A percentile compares a stretch with the other conserved stretches of the same genome.
These are phyloP conservation scores for Spheniscus humboldti DNA, from an alignment of 2,797 vertebrate genomes.

Conservation along the genomic window DNA sequence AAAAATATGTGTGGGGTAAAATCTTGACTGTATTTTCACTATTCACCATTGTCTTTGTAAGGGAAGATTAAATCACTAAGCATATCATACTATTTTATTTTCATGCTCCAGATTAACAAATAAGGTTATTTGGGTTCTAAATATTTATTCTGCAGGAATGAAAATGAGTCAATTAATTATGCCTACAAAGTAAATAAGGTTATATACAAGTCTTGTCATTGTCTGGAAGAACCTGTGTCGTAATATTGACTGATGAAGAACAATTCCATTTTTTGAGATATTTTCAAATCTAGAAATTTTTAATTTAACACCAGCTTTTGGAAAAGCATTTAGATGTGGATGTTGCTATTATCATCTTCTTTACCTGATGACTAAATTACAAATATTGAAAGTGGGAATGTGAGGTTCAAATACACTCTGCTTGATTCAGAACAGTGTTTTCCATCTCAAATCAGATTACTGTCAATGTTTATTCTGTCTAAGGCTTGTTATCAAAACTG, in stretches of 20 bases:
- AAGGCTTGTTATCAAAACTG: neutral
- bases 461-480: neutral
- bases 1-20: rapidly evolving
- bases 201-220: neutral
- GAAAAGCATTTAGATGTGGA: neutral
- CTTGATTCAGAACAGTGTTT: neutral
- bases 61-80: neutral
- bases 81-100: neutral
- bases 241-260: neutral
- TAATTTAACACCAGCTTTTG: neutral
- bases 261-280: neutral
- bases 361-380: neutral
- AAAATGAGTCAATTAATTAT: neutral
- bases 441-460: neutral
- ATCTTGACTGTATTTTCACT: neutral
- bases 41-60: neutral
- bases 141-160: neutral
- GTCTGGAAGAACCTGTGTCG: neutral
- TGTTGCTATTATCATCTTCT: neutral
- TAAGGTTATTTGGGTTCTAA: neutral
- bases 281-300: neutral
- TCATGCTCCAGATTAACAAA: neutral
- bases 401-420: neutral
- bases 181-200: neutral
- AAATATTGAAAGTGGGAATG: neutral